Base-by-base conservation (phyloP, 2,113 vertebrate genomes). In the Tychaedon coryphoeus region DNA sequence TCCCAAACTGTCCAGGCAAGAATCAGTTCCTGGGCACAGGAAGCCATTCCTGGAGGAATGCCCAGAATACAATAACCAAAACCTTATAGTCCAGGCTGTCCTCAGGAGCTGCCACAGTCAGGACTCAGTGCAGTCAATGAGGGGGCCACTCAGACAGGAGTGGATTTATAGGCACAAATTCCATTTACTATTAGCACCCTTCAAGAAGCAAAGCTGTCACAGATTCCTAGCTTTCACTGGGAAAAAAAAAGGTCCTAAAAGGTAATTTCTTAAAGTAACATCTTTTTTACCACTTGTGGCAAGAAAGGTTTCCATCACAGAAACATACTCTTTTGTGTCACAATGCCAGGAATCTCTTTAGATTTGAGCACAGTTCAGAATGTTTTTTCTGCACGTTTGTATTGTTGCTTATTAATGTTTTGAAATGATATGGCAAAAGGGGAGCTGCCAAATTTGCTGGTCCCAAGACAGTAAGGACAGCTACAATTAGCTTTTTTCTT, bases 271-370 rank as follows among this genome's bases (percentile, higher is more conserved):
- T 65, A 34, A 14, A 60, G 20, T n/a, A 45, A 36, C 22, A 25
- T 6, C 6, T 9, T 28, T 62, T 74, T 66, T 42, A 23, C 14
- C 18, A 18, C 14, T 26, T 25, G 12, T 26, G 42, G 45, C 42
- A 50, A 57, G 45, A 38, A 58, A 17, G 38, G 17, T 64, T 60
- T 91, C 60, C 53, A 48, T 10, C 29, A 53, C 6, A 56, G 10
- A 84, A 70, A 64, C 1, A 1, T 33, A 29, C 9, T 53, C 19
- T 10, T 7, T 53, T 29, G 15, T 14, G 25, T 19, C 38, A n/a
- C 33, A 14, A 14, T 31, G 29, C 31, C 5, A 72, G 36, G 64
- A 66, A 48, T 9, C 4, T 0, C 0, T 31, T 42, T 25, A 8
- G 31, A 74, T 70, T 58, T 62, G 60, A 83, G 7, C 50, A 33